Percentiles rank a stretch among this genome's conserved stretches.
Conservation (phyloP, 1,140 invertebrate genomes). For the Potamilus streckersoni region DNA sequence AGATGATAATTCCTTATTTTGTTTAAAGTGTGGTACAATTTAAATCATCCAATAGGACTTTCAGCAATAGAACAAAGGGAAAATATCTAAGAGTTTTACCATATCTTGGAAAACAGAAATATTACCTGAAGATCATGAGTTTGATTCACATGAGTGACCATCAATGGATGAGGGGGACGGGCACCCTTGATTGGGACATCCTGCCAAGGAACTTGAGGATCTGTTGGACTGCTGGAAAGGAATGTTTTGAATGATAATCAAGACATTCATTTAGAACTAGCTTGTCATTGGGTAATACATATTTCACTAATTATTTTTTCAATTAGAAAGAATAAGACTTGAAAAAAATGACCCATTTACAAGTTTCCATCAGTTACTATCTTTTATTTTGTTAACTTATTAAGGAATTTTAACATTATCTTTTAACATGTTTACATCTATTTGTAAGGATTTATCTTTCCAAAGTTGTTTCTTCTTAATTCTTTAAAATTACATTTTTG, state of each 20-base stretch:
- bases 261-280: neutral
- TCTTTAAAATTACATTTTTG: neutral
- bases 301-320: neutral
- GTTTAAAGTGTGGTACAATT: too few relatives aligned
- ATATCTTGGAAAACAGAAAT: neutral
- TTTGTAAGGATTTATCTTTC: too few relatives aligned
- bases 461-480: too few relatives aligned
- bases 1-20: too few relatives aligned
- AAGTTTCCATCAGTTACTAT: neutral
- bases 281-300: conserved; percentile 1
- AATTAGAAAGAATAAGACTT: neutral
- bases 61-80: too few relatives aligned
- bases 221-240: conserved; percentile 13
- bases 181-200: conserved; percentile 49
- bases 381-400: too few relatives aligned
- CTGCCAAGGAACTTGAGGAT: conserved; percentile 43
- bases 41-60: too few relatives aligned
- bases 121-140: conserved; percentile 59
- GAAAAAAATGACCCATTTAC: neutral
- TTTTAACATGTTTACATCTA: too few relatives aligned
- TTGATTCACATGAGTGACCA: conserved; percentile 66
- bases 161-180: conserved; percentile 59
- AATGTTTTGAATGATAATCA: neutral
- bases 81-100: neutral
- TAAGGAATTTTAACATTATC: too few relatives aligned